These are phyloP conservation scores for Babylonia areolata DNA, from an alignment of 1,140 invertebrate species.

Conservation along the genomic window DNA sequence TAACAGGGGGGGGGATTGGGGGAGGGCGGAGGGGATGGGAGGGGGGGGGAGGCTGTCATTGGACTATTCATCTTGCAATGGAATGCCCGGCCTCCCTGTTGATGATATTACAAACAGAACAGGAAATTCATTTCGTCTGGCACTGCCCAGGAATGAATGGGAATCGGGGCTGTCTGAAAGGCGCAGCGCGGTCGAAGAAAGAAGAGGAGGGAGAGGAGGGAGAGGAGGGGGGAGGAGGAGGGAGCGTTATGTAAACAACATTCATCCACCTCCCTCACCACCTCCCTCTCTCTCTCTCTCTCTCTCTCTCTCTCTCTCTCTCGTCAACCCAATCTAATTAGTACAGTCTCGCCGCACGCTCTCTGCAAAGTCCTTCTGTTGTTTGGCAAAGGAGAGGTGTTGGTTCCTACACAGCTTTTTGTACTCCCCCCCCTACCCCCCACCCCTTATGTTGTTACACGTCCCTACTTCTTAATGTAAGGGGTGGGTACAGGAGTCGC, in stretches of 20 bases:
- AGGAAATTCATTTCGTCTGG: slow-evolving; percentile 23
- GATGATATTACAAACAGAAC: background rate
- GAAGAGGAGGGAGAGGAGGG: background rate
- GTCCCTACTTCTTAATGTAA: no score
- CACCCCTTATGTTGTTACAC: no score
- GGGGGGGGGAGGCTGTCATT: background rate
- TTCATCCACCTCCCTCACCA: no score
- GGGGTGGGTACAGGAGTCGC: no score
- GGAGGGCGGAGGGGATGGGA: background rate
- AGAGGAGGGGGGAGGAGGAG: background rate
- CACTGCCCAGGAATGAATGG: background rate
- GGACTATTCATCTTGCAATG: background rate
- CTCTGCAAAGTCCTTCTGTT: background rate
- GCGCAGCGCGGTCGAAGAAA: no score
- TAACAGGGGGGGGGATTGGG: background rate
- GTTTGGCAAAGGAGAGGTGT: no score
- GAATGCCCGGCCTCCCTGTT: background rate
- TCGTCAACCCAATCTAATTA: no score
- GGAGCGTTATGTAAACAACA: background rate
- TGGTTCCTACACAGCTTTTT: no score
- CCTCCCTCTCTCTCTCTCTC: no score
- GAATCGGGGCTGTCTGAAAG: background rate
- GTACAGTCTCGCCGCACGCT: background rate
- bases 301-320: no score
- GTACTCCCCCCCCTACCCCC: no score